A percentile compares a stretch with the other conserved stretches of the same genome.
These are phyloP conservation scores for Drosophila flavopinicola DNA, from an alignment of 2,888 invertebrate species.

Conservation along the genomic window DNA sequence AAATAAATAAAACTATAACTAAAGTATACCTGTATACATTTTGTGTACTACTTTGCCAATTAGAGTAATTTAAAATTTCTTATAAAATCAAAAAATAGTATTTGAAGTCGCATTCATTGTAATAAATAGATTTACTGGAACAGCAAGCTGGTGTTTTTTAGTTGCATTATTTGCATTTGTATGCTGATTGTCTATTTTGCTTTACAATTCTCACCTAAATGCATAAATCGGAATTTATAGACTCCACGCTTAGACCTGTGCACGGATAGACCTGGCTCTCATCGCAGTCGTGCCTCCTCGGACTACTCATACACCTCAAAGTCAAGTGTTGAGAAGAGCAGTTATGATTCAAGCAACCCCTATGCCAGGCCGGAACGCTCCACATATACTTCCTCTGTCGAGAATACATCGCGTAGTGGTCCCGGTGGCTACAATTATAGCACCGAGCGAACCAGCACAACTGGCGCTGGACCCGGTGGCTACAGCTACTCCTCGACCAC, in stretches of 20 bases:
- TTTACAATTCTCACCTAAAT: conserved; percentile 67
- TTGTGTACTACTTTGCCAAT: too few species aligned
- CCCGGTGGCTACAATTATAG: conserved; percentile 91
- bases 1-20: too few species aligned
- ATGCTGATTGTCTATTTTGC: conserved; percentile 59
- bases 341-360: conserved; percentile 85
- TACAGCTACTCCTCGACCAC: conserved; percentile 92
- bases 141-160: conserved; percentile 58
- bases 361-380: conserved; percentile 88
- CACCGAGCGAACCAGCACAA: conserved; percentile 90
- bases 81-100: too few species aligned
- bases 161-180: conserved; percentile 33
- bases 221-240: conserved; percentile 86
- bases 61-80: too few species aligned
- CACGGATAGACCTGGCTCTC: conserved; percentile 89
- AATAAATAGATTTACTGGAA: conserved; percentile 22
- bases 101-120: background rate
- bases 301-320: conserved; percentile 94
- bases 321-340: conserved; percentile 86
- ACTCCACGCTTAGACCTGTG: conserved; percentile 95
- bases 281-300: conserved; percentile 89
- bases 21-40: too few species aligned
- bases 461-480: conserved; percentile 91
- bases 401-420: conserved; percentile 88
- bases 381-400: conserved; percentile 88